Base-by-base conservation (phyloP, 2,797 vertebrate genomes). In the Garrulus glandarius region DNA sequence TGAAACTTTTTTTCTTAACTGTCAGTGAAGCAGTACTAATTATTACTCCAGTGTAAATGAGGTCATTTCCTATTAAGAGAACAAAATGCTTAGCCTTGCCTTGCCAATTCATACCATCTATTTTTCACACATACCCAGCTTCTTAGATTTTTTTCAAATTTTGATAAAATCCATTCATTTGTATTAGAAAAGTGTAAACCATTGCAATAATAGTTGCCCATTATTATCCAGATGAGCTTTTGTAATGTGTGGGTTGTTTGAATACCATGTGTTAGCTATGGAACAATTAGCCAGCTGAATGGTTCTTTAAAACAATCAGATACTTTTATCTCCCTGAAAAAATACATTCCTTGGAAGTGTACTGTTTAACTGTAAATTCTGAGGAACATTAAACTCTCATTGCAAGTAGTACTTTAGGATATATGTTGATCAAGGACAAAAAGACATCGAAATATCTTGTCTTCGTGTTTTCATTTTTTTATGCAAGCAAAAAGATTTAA, bases 391-490 rank as follows among this genome's bases (percentile, higher is more conserved):
- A 88, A 93, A 91, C 96, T 95, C 96, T 92, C 75, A 30, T 92
- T 96, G 93, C 41, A 93, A 97, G 94, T 96, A 97, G 94, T 91
- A 97, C 96, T 98, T 98, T 97, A 75, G 87, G 97, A 96, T 97
- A 95, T 98, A 98, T 98, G 98, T 98, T 98, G 98, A 98, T 99
- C 98, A 98, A 99, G 99, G 99, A 99, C 99, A 98, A 98, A 98
- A 97, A 98, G 98, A 97, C 97, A 95, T 97, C 94, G 95, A 96
- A 97, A 98, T 98, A 98, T 98, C 98, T 98, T 92, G 94, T 97
- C 98, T 97, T 97, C 92, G 10, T 98, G 98, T 98, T 98, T 98
- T 98, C 98, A 98, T 98, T 98, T 98, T 95, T 96, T 96, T 97
- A 96, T 96, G 96, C 96, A 95, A 96, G 96, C 97, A 97, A 97